phyloP scores from a whole-genome alignment of 2,113 vertebrate genomes.

The Neotoma lepida region DNA sequence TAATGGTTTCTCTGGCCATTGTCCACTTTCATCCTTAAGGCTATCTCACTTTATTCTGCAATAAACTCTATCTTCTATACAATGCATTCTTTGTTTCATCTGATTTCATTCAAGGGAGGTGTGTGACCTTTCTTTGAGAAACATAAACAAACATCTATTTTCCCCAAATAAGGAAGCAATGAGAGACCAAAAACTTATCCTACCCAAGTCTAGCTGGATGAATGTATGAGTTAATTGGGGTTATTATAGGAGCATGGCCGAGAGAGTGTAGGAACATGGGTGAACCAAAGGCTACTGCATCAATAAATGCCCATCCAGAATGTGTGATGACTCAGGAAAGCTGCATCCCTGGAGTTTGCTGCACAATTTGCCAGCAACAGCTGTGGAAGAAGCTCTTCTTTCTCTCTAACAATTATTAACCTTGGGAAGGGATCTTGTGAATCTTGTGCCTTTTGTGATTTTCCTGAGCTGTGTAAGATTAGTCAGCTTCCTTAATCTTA shows the following conservation, averaged over 20 bases:
- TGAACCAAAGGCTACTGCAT: neutral
- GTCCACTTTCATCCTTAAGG: neutral
- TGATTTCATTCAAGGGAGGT: neutral
- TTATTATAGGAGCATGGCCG: neutral
- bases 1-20: neutral
- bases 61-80: neutral
- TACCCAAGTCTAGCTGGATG: neutral
- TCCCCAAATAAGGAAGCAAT: neutral
- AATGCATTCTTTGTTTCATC: neutral
- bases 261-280: neutral
- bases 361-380: neutral
- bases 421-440: neutral
- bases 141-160: neutral
- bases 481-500: neutral
- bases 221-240: neutral
- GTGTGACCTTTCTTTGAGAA: neutral
- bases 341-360: too few species aligned
- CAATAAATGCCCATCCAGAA: neutral
- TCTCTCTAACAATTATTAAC: neutral
- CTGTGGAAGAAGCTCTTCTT: neutral
- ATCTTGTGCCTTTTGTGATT: neutral
- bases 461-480: neutral
- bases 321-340: too few species aligned
- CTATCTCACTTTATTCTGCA: neutral
- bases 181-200: neutral